phyloP scores from a whole-genome alignment of 2,888 invertebrate species.

The Drosophila paranaensis region DNA sequence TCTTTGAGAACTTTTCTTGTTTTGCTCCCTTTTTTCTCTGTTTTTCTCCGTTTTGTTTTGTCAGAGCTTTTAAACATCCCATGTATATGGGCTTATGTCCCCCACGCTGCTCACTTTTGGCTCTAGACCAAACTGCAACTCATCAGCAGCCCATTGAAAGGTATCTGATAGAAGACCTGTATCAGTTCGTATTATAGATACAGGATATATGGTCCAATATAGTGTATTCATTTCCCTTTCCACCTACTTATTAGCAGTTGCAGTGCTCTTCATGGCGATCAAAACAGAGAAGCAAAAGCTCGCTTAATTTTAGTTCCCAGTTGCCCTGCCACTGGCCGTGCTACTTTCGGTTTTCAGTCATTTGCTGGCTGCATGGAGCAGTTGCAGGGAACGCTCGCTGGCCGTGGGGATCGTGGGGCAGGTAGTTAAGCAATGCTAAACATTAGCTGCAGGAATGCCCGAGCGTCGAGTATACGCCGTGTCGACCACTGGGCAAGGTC shows the following conservation, averaged over 20 bases:
- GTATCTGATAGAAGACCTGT: too few species aligned
- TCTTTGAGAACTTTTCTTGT: background rate
- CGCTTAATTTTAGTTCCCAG: background rate
- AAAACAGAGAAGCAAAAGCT: too few species aligned
- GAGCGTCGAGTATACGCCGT: background rate
- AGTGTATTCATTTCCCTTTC: too few species aligned
- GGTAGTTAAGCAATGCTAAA: background rate
- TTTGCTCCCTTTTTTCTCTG: background rate
- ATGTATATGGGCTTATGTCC: background rate
- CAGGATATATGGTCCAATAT: too few species aligned
- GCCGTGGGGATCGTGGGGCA: background rate
- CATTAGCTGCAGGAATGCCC: slow-evolving; percentile 6
- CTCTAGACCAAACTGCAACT: too few species aligned
- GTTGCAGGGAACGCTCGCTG: too few species aligned
- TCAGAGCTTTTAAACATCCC: background rate
- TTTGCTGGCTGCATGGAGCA: too few species aligned
- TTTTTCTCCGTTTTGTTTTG: background rate
- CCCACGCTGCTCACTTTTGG: background rate
- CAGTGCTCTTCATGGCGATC: too few species aligned
- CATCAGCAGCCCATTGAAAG: too few species aligned
- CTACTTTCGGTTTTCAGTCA: background rate
- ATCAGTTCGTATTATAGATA: too few species aligned
- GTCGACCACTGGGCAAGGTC: slow-evolving; percentile 51
- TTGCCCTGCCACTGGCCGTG: background rate
- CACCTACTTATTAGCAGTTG: too few species aligned